Base-by-base conservation (phyloP, 2,888 invertebrate genomes). In the Bhutanitis thaidina region DNA sequence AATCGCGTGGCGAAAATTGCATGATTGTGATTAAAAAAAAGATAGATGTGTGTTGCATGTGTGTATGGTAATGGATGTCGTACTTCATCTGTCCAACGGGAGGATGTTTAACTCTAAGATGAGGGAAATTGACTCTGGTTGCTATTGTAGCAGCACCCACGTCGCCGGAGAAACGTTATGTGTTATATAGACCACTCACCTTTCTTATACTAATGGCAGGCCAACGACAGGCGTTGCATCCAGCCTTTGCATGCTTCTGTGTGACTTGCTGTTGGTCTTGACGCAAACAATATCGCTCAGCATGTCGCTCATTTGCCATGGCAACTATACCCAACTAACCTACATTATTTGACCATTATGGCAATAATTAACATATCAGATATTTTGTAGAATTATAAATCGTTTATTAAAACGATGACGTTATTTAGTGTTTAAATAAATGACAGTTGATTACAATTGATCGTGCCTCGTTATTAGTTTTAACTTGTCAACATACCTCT, bases 41-140 rank as follows among this genome's bases (percentile, higher is more conserved):
- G 69, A 77, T 86, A 87, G 85, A 80, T 83, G 85, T 87, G 89
- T 89, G 88, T 88, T 87, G 87, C 86, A 87, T 88, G 87, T 87
- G 87, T 88, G 84, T 88, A 74, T 71, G 74, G 72, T 80, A 68
- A 77, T 87, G 76, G 68, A 80, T 87, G 87, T 88, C 89, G 88
- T 88, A 85, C 83, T 80, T 84, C 84, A 85, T 87, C 85, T 85
- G 80, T 77, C 65, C 64, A 76, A 79, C 15, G 75, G 77, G 71
- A 72, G 74, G 86, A 84, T 84, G 83, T 83, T 85, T 84, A 78
- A 76, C 68, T 65, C 81, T 86, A 85, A 87, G 77, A 83, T 77
- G 73, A 48, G 78, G 76, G 86, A 87, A 88, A 70, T 84, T 89
- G 89, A 88, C 86, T 83, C 86, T 89, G 88, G 85, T 86, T 76